Base-by-base conservation (phyloP, 1,140 invertebrate species). In the Phthorimaea operculella region DNA sequence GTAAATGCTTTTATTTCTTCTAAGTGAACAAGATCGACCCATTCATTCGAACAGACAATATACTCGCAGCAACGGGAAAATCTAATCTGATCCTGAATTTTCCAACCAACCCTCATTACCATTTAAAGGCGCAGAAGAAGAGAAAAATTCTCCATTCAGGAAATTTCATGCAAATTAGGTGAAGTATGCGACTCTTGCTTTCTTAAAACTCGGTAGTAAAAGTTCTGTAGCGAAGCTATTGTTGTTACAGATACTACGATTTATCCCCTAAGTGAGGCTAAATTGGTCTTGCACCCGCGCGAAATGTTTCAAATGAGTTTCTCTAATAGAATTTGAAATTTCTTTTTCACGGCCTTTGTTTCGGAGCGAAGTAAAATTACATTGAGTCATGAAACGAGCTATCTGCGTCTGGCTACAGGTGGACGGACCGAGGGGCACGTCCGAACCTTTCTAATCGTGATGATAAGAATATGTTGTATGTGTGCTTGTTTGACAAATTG, bases 101-200 rank as follows among this genome's bases (percentile, higher is more conserved):
- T 69, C 64, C 65, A 68, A 74, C 69, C 64, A 61, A 62, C 68
- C 62, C 70, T 76, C 72, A 77, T 81, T 79, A 79, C 67, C 72
- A 74, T 79, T 72, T 68, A 69, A 70, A 71, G 65, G 68, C 67
- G 59, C 49, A 59, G 52, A 28, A 59, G 58, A 63, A 60, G 62
- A 74, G 57, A 68, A 73, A 68, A 73, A 74, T 70, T 73, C 64
- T 63, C 62, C 68, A 69, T 68, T 64, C 64, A 70, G 64, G 70
- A 78, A 78, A 79, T 78, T 76, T 73, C 69, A 81, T 79, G 74
- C 72, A 77, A 81, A 81, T 80, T 75, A 60, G 62, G 58, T 65
- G 60, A 70, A 72, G 65, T 66, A 68, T 61, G 52, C 62, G 58
- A 55, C 57, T 63, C 33, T 70, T 66, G 55, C 58, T 74, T 73